phyloP scores from a whole-genome alignment of 2,113 vertebrate species.

The Trogon melanurus region DNA sequence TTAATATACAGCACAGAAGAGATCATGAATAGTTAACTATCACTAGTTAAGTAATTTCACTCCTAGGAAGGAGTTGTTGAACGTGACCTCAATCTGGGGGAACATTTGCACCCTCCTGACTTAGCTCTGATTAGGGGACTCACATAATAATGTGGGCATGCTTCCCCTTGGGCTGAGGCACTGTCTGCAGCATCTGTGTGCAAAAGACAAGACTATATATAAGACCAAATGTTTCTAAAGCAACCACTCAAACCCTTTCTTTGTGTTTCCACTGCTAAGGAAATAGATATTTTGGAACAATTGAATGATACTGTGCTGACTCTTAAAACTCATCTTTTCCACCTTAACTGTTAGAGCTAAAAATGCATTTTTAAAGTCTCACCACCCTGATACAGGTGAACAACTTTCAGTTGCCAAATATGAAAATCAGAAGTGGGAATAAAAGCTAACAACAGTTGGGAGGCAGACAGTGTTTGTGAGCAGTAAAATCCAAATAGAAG shows the following conservation, averaged over 20 bases:
- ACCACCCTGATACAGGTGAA: background rate
- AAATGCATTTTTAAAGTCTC: background rate
- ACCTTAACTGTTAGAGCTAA: background rate
- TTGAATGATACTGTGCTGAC: background rate
- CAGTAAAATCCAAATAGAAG: background rate
- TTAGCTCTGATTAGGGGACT: background rate
- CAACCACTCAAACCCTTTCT: background rate
- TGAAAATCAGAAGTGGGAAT: background rate
- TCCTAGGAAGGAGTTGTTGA: background rate
- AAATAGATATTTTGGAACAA: background rate
- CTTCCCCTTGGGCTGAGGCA: accelerated
- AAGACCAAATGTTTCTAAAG: background rate
- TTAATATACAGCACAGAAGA: background rate
- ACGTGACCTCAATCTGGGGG: background rate
- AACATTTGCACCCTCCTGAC: background rate
- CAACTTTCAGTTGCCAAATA: background rate
- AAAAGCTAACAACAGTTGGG: background rate
- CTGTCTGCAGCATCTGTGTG: background rate
- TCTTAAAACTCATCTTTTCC: background rate
- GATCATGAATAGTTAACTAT: background rate
- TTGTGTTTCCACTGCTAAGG: background rate
- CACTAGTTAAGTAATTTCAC: background rate
- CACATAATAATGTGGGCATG: accelerated
- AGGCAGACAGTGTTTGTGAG: background rate
- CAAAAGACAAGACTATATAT: background rate